phyloP scores from a whole-genome alignment of 1,140 invertebrate species.

The Drosophila sp. region DNA sequence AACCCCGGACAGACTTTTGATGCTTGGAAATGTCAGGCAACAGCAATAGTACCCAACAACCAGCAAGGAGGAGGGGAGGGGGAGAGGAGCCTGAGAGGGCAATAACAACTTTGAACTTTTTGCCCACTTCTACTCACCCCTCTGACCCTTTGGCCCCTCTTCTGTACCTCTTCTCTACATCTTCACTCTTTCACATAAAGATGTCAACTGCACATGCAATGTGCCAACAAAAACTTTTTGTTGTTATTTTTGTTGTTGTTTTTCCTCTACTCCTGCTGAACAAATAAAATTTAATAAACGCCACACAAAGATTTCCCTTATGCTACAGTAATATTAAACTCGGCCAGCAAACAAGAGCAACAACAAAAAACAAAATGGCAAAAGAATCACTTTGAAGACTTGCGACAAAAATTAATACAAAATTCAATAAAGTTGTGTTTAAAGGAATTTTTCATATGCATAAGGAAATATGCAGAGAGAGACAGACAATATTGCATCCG shows the following conservation, averaged over 20 bases:
- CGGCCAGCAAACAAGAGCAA: slow-evolving; percentile 44
- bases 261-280: slow-evolving; percentile 32
- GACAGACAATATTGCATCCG: not conserved
- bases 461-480: slow-evolving; percentile 13
- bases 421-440: slow-evolving; percentile 74
- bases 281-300: slow-evolving; percentile 78
- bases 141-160: not conserved
- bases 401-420: slow-evolving; percentile 65
- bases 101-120: slow-evolving; percentile 14
- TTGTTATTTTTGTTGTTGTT: not conserved
- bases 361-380: slow-evolving; percentile 29
- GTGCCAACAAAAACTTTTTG: slow-evolving; percentile 60
- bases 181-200: slow-evolving; percentile 52
- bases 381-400: slow-evolving; percentile 63
- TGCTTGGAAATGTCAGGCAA: slow-evolving; percentile 14
- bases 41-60: not conserved
- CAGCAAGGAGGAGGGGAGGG: not conserved
- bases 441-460: slow-evolving; percentile 64
- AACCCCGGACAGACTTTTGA: slow-evolving; percentile 15
- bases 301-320: slow-evolving; percentile 59
- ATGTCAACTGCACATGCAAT: slow-evolving; percentile 77
- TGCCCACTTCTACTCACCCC: not conserved
- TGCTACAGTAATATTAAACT: slow-evolving; percentile 53
- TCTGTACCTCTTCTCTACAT: not conserved
- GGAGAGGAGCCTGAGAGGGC: not conserved